Base-by-base conservation (phyloP, 2,888 invertebrate species). In the Pimpla rufipes region DNA sequence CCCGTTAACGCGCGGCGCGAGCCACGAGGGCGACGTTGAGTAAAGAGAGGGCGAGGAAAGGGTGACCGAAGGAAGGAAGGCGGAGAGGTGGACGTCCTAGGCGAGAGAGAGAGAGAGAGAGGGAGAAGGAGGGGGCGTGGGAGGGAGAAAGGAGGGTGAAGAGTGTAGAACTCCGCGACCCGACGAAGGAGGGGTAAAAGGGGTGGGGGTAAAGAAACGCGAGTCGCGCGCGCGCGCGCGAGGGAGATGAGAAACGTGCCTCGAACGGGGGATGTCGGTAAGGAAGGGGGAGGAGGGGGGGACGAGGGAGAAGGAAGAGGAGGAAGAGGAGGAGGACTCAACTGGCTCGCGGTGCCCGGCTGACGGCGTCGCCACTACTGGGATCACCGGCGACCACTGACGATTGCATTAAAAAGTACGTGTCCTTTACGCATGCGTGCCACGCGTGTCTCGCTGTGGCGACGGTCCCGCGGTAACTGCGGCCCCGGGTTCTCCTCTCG, bases 391-490 rank as follows among this genome's bases (percentile, higher is more conserved):
- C 57, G 57, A 57, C 45, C 73, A 73, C 73, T 55, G 57, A 79
- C 71, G 71, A 35, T 40, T 23, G 35, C 79, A 42, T 45, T 42
- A 66, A 66, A 29, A 66, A 66, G 7, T 21, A 64, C 42, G 66
- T 45, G 81, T 71, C 5, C 29, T 29, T 5, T 77, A 85, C 91
- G 90, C 89, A 90, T 90, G 90, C 90, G 90, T 83, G 86, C 88
- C 88, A 87, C 88, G 90, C 89, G 90, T 90, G 91, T 92, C 29
- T 29, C 91, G 92, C 90, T 92, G 91, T 91, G 93, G 92, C 93
- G 92, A 93, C 93, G 92, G 93, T 92, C 92, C 92, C 92, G 91
- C 91, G 93, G 92, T 92, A 91, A 93, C 93, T 93, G 93, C n/a
- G n/a, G n/a, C 88, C 86, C 86, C 73, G 81, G 82, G 75, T 85